Evolutionary conservation across 2,888 invertebrate genomes (phyloP).

Genomic region (Netelia virgata): DNA sequence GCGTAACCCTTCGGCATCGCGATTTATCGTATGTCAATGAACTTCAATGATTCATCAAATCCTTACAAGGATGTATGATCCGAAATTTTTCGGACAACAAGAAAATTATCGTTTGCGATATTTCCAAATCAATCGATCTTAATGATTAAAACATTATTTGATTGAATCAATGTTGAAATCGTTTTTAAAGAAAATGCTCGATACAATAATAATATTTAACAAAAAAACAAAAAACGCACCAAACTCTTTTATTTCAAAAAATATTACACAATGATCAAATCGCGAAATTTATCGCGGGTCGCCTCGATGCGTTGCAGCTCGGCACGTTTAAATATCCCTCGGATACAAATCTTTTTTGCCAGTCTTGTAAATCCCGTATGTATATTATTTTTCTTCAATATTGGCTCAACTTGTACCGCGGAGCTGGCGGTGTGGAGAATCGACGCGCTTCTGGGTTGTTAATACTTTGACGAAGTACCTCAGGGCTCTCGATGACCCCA

Average conservation of each 20-base stretch:
- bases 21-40: no score
- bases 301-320: not conserved
- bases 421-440: slow-evolving; percentile 23
- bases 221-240: slow-evolving; percentile 8
- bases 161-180: no score
- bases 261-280: slow-evolving; percentile 16
- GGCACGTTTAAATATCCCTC: slow-evolving; percentile 1
- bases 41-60: no score
- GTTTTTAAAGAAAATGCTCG: no score
- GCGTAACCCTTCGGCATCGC: no score
- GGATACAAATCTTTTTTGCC: slow-evolving; percentile 30
- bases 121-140: no score
- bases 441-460: slow-evolving; percentile 57
- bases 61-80: no score
- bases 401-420: slow-evolving; percentile 1
- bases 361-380: not conserved
- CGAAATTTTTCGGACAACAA: no score
- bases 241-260: not conserved
- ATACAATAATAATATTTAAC: slow-evolving; percentile 5
- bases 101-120: no score
- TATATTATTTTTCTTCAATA: slow-evolving; percentile 8
- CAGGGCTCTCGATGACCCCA: slow-evolving; percentile 46
- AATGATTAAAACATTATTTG: no score
- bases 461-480: slow-evolving; percentile 60
- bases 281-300: slow-evolving; percentile 2